These are phyloP conservation scores for Moxostoma hubbsi DNA, from an alignment of 2,797 vertebrate species.

Conservation along the genomic window DNA sequence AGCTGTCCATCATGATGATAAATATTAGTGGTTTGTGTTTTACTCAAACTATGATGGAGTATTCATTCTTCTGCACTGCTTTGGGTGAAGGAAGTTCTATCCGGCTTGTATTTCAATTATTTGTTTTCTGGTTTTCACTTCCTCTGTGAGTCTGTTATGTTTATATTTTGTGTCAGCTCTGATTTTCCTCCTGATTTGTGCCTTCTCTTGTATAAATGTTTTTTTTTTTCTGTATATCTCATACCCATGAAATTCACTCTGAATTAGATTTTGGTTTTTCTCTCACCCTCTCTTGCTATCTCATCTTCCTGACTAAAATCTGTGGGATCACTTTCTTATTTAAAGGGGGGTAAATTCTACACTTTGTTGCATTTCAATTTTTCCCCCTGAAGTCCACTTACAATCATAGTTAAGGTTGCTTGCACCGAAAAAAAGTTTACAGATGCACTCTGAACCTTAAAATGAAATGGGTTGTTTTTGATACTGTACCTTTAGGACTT, in stretches of 20 bases:
- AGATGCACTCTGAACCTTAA: too few species aligned
- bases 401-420: too few species aligned
- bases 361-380: too few species aligned
- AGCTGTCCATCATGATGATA: conserved; percentile 45
- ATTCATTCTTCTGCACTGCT: not conserved
- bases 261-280: conserved; percentile 41
- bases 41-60: conserved; percentile 27
- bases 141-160: conserved; percentile 34
- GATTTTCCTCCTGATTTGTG: conserved; percentile 57
- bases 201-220: conserved; percentile 17
- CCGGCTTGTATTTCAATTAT: conserved; percentile 53
- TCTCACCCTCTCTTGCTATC: conserved; percentile 55
- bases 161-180: conserved; percentile 51
- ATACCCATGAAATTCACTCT: too few species aligned
- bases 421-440: too few species aligned
- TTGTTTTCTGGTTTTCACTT: not conserved
- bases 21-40: conserved; percentile 43
- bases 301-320: not conserved
- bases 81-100: conserved; percentile 12
- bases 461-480: not conserved
- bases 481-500: not conserved
- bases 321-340: not conserved
- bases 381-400: too few species aligned
- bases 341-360: too few species aligned
- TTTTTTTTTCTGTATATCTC: not conserved